Evolutionary conservation across 2,797 vertebrate genomes (phyloP), one percentile per base, ranked within the genome.

Genomic region (Acrossocheilus fasciatus): DNA sequence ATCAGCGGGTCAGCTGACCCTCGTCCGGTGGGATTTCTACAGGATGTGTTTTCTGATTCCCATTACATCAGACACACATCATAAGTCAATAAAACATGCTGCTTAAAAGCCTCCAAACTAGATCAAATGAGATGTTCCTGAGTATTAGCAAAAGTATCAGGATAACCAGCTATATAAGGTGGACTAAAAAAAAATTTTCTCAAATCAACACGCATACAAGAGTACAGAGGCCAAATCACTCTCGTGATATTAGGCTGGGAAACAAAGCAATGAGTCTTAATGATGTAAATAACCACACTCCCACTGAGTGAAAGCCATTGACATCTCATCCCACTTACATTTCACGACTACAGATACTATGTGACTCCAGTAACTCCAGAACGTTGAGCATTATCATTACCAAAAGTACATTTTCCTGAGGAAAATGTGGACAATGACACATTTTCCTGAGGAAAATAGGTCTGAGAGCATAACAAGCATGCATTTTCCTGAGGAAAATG

Each of bases 11-110:
- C 72, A 4, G 30, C 54, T 80, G n/a, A 59, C 54, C 50, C 69
- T 66, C 85, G 54, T 86, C 83, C 66, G n/a, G 1, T 50, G 39
- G 68, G 68, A 75, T 39, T 20, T 39, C 43, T 79, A 59, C 47
- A 66, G 80, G 43, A 59, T 26, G 62, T 30, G n/a, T 17, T 80
- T 80, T 64, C 17, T 23, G 39, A 45, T 64, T 80, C 8, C 41
- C 77, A 62, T 64, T 26, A 66, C 41, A 47, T 45, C 39, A 23
- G 4, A n/a, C 39, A 70, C 36, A 41, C 68, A 41, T 1, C 4
- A 70, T 43, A 2, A 70, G 20, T 41, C 39, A 70, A 6, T 70
- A 70, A 70, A 43, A 43, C 39, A 11, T 70, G 20, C 68, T 43
- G 69, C 41, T 70, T 70, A 41, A 70, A 80, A 45, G 41, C 15